Evolutionary conservation across 1,140 invertebrate genomes (phyloP).

Genomic region (Octopus bimaculoides): DNA sequence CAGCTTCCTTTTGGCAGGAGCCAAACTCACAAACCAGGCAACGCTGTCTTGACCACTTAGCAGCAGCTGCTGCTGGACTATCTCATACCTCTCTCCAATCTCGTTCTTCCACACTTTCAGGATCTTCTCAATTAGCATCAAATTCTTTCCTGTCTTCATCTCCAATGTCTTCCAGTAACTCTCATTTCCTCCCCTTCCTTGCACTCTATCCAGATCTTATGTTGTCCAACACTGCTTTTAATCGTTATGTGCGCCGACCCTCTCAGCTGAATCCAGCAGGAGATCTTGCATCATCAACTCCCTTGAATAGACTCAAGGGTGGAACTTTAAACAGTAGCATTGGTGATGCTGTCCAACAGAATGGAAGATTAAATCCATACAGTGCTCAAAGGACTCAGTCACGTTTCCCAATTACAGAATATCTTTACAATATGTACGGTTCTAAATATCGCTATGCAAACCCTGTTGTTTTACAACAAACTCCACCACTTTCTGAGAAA

Average conservation of each 20-base stretch:
- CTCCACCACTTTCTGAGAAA: neutral
- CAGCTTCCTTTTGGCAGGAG: neutral
- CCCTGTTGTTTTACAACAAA: neutral
- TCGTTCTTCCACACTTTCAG: neutral
- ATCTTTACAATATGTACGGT: constrained; percentile 8
- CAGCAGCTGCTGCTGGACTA: neutral
- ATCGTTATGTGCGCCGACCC: neutral
- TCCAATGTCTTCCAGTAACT: neutral
- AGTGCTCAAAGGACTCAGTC: neutral
- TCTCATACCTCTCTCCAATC: too few relatives aligned
- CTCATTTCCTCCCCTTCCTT: too few relatives aligned
- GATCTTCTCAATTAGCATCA: neutral
- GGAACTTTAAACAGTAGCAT: too few relatives aligned
- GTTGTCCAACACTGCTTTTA: neutral
- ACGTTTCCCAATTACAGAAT: neutral
- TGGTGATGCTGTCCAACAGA: neutral
- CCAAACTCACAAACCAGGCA: neutral
- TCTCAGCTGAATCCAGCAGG: neutral
- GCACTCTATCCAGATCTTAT: neutral
- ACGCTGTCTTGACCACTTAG: neutral
- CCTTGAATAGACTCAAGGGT: too few relatives aligned
- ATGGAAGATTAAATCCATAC: neutral
- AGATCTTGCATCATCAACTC: too few relatives aligned
- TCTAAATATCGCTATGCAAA: neutral
- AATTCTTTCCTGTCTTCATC: neutral